A percentile compares a stretch with the other conserved stretches of the same genome.
Evolutionary conservation across 1,140 invertebrate species (phyloP).

Genomic region (Delia radicum): DNA sequence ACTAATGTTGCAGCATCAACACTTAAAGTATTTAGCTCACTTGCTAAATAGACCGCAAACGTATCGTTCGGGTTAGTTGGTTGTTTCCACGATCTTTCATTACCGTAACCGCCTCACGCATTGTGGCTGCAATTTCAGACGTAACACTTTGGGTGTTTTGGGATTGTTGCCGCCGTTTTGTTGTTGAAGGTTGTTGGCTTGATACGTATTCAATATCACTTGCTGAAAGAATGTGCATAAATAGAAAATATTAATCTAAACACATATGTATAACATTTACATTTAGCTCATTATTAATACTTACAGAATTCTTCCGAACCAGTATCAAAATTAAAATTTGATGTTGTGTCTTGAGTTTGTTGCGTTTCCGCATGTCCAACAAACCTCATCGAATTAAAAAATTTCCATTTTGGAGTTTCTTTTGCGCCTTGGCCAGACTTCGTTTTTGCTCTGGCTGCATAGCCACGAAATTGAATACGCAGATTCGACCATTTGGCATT

Average conservation of each 20-base stretch:
- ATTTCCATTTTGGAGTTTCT: neutral
- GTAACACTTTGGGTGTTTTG: neutral
- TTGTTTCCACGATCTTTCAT: neutral
- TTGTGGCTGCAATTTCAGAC: neutral
- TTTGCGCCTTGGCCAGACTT: neutral
- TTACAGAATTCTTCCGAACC: neutral
- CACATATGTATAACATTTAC: neutral
- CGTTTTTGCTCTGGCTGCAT: neutral
- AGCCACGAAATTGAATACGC: neutral
- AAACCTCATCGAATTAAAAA: neutral
- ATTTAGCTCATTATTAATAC: neutral
- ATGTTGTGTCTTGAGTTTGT: neutral
- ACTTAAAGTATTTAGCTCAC: neutral
- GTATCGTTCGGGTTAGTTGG: neutral
- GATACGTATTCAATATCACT: neutral
- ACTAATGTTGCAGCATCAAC: neutral
- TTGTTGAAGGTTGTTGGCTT: neutral
- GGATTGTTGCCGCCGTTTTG: neutral
- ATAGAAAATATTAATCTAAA: no score
- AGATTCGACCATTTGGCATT: neutral
- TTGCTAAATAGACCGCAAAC: neutral
- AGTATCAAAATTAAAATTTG: neutral
- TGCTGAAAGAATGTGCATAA: neutral
- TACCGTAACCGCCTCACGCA: neutral
- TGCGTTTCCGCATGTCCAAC: neutral